Conservation (phyloP, 1,140 invertebrate genomes). For the Leptinotarsa texana region DNA sequence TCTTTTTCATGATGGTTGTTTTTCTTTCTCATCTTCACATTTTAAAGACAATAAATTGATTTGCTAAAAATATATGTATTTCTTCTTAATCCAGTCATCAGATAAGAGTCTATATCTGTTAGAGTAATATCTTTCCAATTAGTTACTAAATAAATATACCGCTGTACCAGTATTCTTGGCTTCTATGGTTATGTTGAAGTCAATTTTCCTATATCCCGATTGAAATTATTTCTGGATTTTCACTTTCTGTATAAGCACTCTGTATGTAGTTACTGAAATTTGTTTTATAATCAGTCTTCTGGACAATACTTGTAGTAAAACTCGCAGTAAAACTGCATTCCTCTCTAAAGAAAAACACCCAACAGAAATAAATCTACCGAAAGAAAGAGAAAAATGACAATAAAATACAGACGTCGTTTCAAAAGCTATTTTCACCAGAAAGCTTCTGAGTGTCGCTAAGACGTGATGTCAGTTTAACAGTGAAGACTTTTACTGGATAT, state of each 20-base stretch:
- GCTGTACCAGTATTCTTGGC: neutral
- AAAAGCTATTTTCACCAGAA: slow-evolving; percentile 31
- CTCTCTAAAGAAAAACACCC: neutral
- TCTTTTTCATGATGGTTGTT: too few relatives aligned
- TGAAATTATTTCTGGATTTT: too few relatives aligned
- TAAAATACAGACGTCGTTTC: slow-evolving; percentile 34
- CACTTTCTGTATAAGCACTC: too few relatives aligned
- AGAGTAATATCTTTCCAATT: too few relatives aligned
- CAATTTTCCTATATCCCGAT: too few relatives aligned
- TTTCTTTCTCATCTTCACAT: too few relatives aligned
- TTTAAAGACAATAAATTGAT: too few relatives aligned
- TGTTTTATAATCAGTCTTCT: too few relatives aligned
- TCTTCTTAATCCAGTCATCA: neutral
- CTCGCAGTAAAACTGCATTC: neutral
- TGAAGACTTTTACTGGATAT: slow-evolving; percentile 18
- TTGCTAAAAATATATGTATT: neutral
- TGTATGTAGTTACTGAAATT: too few relatives aligned
- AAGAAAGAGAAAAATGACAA: slow-evolving; percentile 22
- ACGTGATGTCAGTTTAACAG: slow-evolving; percentile 25
- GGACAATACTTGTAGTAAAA: neutral
- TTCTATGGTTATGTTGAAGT: neutral
- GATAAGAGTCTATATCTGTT: neutral
- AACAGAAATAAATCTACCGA: neutral
- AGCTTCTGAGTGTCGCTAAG: slow-evolving; percentile 26
- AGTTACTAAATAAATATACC: too few relatives aligned